phyloP scores from a whole-genome alignment of 2,888 invertebrate species.

The Papilio protenor region DNA sequence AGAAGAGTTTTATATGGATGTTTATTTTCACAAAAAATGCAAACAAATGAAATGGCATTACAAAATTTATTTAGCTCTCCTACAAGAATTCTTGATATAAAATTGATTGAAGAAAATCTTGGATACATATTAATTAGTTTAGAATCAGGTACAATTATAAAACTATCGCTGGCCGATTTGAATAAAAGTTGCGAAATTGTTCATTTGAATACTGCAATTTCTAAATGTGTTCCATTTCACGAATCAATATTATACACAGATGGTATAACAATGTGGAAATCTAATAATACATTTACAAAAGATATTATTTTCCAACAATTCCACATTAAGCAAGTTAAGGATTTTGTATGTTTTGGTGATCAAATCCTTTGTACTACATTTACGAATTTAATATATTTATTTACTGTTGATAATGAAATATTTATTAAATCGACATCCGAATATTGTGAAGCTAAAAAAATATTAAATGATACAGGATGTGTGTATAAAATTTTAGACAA shows the following conservation, averaged over 20 bases:
- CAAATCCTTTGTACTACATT: conserved; percentile 71
- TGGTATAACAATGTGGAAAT: conserved; percentile 69
- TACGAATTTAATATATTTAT: conserved; percentile 63
- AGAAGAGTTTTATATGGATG: conserved; percentile 59
- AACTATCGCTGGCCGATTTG: conserved; percentile 53
- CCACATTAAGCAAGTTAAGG: conserved; percentile 65
- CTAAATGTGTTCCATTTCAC: conserved; percentile 57
- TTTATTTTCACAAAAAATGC: conserved; percentile 51
- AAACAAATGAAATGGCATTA: conserved; percentile 52
- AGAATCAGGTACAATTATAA: conserved; percentile 66
- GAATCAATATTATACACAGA: conserved; percentile 68
- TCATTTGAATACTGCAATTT: conserved; percentile 68
- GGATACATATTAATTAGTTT: conserved; percentile 61
- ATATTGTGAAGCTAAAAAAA: conserved; percentile 60
- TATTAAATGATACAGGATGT: conserved; percentile 64
- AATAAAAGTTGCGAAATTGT: conserved; percentile 52
- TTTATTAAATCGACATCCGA: conserved; percentile 55
- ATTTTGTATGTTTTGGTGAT: conserved; percentile 62
- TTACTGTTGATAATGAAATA: conserved; percentile 57
- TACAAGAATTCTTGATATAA: conserved; percentile 63
- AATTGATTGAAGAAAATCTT: conserved; percentile 52
- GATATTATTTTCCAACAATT: conserved; percentile 60
- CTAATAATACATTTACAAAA: conserved; percentile 56
- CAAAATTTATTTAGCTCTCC: conserved; percentile 65
- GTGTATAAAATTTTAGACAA: conserved; percentile 62